phyloP scores from a whole-genome alignment of 2,888 invertebrate genomes.

The Aquatica leii region DNA sequence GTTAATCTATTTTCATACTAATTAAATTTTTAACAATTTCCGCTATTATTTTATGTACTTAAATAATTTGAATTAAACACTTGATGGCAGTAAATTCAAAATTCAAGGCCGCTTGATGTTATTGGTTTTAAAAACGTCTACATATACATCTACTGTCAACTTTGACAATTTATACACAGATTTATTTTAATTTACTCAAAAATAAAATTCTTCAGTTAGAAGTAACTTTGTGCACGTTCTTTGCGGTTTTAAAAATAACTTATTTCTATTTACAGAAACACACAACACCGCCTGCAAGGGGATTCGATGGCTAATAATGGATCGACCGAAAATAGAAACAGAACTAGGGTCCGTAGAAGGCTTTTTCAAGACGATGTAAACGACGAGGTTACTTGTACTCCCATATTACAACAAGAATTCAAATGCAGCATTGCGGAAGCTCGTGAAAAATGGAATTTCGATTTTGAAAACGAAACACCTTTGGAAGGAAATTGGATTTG shows the following conservation, averaged over 20 bases:
- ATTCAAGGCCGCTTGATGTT: too few species aligned
- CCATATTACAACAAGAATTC: not conserved
- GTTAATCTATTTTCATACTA: too few species aligned
- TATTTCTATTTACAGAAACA: constrained; percentile 10
- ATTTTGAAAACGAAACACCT: constrained; percentile 63
- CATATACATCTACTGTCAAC: too few species aligned
- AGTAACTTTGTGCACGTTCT: too few species aligned
- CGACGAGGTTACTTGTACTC: constrained; percentile 40
- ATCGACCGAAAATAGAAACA: constrained; percentile 10
- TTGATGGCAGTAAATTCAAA: too few species aligned
- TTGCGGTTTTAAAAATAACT: constrained; percentile 1
- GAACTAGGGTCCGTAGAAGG: constrained; percentile 1
- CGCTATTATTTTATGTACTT: too few species aligned
- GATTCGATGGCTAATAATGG: constrained; percentile 19
- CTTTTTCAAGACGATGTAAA: constrained; percentile 57
- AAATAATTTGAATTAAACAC: too few species aligned
- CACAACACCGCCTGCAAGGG: constrained; percentile 5
- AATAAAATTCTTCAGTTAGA: too few species aligned
- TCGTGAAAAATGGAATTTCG: constrained; percentile 64
- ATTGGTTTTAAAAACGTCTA: too few species aligned
- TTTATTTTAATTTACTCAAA: too few species aligned
- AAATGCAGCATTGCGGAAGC: constrained; percentile 47
- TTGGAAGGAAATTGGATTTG: constrained; percentile 62
- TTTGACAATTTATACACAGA: too few species aligned
- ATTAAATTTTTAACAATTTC: too few species aligned